Conservation (phyloP, 2,797 vertebrate genomes). For the Alosa sapidissima region DNA sequence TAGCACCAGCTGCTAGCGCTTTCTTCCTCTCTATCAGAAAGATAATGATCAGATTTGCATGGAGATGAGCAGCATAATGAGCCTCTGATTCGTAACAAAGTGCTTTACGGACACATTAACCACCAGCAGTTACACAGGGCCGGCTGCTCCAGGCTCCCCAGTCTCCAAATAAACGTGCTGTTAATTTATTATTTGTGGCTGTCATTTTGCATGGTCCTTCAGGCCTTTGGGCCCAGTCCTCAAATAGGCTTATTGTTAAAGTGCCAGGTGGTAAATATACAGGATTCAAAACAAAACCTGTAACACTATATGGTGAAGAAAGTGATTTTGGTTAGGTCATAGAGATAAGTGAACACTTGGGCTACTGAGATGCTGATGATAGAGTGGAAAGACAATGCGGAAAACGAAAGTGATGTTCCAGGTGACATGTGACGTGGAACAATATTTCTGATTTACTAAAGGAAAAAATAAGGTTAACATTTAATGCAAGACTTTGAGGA, state of each 20-base stretch:
- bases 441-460: too few relatives aligned
- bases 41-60: conserved; percentile 14
- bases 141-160: not conserved
- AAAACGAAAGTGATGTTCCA: too few relatives aligned
- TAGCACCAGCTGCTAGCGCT: conserved; percentile 11
- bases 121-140: not conserved
- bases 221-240: not conserved
- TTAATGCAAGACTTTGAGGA: not conserved
- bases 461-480: too few relatives aligned
- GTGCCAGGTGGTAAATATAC: not conserved
- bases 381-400: too few relatives aligned
- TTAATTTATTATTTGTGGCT: conserved; percentile 3
- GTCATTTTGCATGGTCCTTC: not conserved
- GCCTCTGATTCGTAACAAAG: conserved; percentile 2
- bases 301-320: too few relatives aligned
- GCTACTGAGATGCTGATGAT: too few relatives aligned
- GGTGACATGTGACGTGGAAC: too few relatives aligned
- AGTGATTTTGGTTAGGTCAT: too few relatives aligned
- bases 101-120: not conserved
- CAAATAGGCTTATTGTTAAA: not conserved
- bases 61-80: conserved; percentile 4
- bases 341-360: too few relatives aligned
- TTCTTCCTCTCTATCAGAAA: conserved; percentile 18
- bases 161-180: not conserved
- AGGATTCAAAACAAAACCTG: not conserved